phyloP scores from a whole-genome alignment of 1,140 invertebrate genomes.

The Temnothorax curvispinosus region DNA sequence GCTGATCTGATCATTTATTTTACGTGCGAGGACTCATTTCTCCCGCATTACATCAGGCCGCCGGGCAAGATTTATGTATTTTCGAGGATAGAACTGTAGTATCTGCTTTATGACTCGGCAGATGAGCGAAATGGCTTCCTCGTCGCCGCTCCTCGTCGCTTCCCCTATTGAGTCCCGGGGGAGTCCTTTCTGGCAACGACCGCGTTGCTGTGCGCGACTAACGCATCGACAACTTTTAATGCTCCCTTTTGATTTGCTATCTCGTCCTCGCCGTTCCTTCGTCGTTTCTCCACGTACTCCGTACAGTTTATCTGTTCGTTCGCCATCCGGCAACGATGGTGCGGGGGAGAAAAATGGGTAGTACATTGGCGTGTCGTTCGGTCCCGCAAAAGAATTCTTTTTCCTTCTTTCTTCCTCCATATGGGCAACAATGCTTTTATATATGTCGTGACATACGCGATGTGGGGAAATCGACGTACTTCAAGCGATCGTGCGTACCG shows the following conservation, averaged over 20 bases:
- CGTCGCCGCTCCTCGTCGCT: background rate
- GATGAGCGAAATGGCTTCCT: slow-evolving; percentile 81
- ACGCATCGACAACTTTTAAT: slow-evolving; percentile 79
- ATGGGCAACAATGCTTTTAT: slow-evolving; percentile 51
- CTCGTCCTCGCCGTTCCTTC: slow-evolving; percentile 41
- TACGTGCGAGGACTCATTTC: slow-evolving; percentile 68
- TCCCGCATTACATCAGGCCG: slow-evolving; percentile 64
- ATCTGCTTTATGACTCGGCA: slow-evolving; percentile 83
- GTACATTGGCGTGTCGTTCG: slow-evolving; percentile 30
- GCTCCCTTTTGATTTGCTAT: slow-evolving; percentile 75
- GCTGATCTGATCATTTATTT: slow-evolving; percentile 75
- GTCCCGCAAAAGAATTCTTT: background rate
- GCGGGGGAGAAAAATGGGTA: slow-evolving; percentile 37
- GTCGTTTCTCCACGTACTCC: background rate
- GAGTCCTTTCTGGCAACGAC: slow-evolving; percentile 78
- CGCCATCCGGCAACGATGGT: slow-evolving; percentile 20
- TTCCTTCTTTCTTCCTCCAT: background rate
- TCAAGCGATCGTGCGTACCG: slow-evolving; percentile 19
- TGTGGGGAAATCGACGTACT: slow-evolving; percentile 33
- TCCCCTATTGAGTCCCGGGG: slow-evolving; percentile 65
- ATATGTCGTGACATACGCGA: slow-evolving; percentile 1
- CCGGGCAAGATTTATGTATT: slow-evolving; percentile 80
- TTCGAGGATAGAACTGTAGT: slow-evolving; percentile 76
- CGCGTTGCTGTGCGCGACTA: slow-evolving; percentile 59
- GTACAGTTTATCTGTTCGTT: slow-evolving; percentile 35